Conservation (phyloP, 2,113 vertebrate genomes). For the Chunga burmeisteri region DNA sequence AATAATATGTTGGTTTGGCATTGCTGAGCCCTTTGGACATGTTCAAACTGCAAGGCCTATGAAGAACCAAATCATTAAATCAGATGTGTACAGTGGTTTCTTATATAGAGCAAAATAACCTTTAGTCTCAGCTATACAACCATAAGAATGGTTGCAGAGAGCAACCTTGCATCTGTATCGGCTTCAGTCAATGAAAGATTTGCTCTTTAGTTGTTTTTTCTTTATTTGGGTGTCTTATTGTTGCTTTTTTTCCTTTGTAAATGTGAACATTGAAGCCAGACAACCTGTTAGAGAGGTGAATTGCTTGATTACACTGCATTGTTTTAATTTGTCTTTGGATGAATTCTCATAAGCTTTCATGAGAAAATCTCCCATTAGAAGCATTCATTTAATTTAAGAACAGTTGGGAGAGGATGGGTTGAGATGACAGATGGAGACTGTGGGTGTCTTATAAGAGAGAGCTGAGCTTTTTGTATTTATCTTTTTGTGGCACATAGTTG, state of each 20-base stretch:
- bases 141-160: neutral
- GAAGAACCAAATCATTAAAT: neutral
- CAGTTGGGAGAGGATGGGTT: slow-evolving; percentile 76
- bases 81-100: neutral
- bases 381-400: slow-evolving; percentile 78
- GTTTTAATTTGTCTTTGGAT: slow-evolving; percentile 75
- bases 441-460: slow-evolving; percentile 73
- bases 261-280: neutral
- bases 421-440: slow-evolving; percentile 81
- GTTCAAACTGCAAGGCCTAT: neutral
- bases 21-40: neutral
- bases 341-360: slow-evolving; percentile 75
- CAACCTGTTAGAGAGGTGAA: slow-evolving; percentile 48
- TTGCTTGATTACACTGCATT: slow-evolving; percentile 61
- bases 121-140: neutral
- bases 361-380: slow-evolving; percentile 76
- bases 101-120: neutral
- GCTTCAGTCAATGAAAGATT: neutral
- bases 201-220: neutral
- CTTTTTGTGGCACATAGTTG: slow-evolving; percentile 16
- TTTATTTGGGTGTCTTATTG: neutral
- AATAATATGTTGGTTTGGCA: neutral
- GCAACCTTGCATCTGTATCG: neutral
- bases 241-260: slow-evolving; percentile 13
- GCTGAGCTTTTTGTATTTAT: slow-evolving; percentile 64